Evolutionary conservation across 2,888 invertebrate genomes (phyloP).

Genomic region (Ophion ellenae): DNA sequence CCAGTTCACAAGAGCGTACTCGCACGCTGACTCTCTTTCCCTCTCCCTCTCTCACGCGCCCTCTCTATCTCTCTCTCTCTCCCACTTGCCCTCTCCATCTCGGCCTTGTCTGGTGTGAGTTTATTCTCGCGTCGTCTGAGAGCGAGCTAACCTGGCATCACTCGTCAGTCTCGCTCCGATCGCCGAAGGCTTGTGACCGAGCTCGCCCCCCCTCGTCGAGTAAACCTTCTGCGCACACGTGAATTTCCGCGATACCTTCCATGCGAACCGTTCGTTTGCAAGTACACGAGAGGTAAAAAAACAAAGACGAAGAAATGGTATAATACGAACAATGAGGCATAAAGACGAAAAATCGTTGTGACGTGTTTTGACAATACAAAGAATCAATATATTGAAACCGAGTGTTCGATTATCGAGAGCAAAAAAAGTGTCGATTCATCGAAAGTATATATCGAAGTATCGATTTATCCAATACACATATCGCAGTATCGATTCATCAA

Average conservation of each 20-base stretch:
- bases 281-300: no score
- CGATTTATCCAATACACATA: background rate
- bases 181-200: conserved; percentile 57
- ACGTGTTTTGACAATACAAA: background rate
- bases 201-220: conserved; percentile 11
- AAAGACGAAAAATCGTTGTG: no score
- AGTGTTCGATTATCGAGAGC: no score
- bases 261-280: background rate
- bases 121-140: background rate
- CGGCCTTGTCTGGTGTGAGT: background rate
- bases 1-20: no score
- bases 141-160: background rate
- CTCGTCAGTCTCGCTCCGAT: conserved; percentile 55
- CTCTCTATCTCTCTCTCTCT: background rate
- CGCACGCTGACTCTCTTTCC: background rate
- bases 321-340: background rate
- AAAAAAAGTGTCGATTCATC: no score
- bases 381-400: background rate
- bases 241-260: conserved; percentile 33
- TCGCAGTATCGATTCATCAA: conserved; percentile 3
- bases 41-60: background rate
- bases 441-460: no score
- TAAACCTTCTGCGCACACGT: conserved; percentile 55
- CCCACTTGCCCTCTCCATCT: background rate
- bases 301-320: background rate